Evolutionary conservation across 2,797 vertebrate species (phyloP).

Genomic region (Tragopan temminckii): DNA sequence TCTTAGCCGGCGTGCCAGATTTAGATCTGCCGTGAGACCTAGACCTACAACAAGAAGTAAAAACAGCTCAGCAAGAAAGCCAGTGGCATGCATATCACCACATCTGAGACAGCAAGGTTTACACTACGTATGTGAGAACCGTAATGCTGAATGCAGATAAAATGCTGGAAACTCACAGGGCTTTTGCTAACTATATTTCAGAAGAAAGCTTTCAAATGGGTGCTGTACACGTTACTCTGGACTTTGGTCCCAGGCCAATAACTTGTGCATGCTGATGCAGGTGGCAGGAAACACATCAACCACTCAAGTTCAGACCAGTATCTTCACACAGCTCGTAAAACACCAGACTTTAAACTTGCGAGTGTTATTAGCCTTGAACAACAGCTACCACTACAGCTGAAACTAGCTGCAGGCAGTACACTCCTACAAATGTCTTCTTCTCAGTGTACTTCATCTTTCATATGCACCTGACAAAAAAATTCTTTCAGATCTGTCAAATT

Average conservation of each 20-base stretch:
- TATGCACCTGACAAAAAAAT: neutral
- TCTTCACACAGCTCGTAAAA: neutral
- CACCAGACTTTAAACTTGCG: neutral
- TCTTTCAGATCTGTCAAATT: neutral
- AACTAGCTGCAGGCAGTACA: neutral
- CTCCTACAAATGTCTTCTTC: neutral
- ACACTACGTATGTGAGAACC: rapidly evolving
- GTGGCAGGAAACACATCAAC: neutral
- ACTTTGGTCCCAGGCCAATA: neutral
- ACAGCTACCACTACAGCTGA: neutral
- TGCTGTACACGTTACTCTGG: neutral
- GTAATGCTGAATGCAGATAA: neutral
- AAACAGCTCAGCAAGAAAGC: constrained; percentile 7
- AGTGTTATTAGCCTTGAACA: neutral
- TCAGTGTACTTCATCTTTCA: neutral
- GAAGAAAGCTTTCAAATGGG: neutral
- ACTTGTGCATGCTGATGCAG: neutral
- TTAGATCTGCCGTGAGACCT: constrained; percentile 74
- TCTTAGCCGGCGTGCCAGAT: constrained; percentile 58
- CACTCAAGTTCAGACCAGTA: neutral
- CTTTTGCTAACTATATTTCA: neutral
- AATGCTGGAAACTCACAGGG: neutral
- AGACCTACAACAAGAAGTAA: constrained; percentile 39
- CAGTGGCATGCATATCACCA: neutral
- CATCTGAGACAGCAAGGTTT: neutral